A percentile compares a stretch with the other conserved stretches of the same genome.
Conservation (phyloP, 2,888 invertebrate species). For the Drosophila dives region DNA sequence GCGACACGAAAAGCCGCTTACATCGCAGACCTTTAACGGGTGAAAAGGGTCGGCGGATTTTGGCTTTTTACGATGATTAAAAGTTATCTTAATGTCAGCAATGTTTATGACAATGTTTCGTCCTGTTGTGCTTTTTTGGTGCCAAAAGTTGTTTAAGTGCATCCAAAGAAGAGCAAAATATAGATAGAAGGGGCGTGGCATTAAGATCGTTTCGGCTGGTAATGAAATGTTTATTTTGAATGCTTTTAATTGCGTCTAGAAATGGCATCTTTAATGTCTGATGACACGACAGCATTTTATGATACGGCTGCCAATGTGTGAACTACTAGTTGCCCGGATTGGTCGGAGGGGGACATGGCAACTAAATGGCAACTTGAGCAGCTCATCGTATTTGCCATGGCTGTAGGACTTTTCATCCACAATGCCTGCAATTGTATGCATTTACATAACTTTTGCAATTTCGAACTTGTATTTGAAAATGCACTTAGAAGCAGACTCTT, state of each 20-base stretch:
- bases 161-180: background rate
- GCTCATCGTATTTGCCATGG: slow-evolving; percentile 2
- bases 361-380: slow-evolving; percentile 6
- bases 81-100: slow-evolving; percentile 77
- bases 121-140: slow-evolving; percentile 48
- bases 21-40: slow-evolving; percentile 50
- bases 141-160: slow-evolving; percentile 37
- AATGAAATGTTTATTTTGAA: slow-evolving; percentile 71
- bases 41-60: slow-evolving; percentile 34
- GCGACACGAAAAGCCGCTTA: slow-evolving; percentile 73
- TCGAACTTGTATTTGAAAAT: slow-evolving; percentile 64
- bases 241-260: slow-evolving; percentile 76
- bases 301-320: slow-evolving; percentile 39
- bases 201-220: slow-evolving; percentile 53
- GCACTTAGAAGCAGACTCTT: slow-evolving; percentile 63
- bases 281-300: slow-evolving; percentile 54
- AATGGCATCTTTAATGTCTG: slow-evolving; percentile 72
- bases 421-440: slow-evolving; percentile 16
- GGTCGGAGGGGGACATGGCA: background rate
- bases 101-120: slow-evolving; percentile 73
- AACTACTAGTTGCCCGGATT: slow-evolving; percentile 19
- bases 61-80: slow-evolving; percentile 75
- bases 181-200: slow-evolving; percentile 3
- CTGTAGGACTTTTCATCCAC: slow-evolving; percentile 10
- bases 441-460: slow-evolving; percentile 45